Evolutionary conservation across 1,140 invertebrate species (phyloP).

Genomic region (Diachasmimorpha longicaudata): DNA sequence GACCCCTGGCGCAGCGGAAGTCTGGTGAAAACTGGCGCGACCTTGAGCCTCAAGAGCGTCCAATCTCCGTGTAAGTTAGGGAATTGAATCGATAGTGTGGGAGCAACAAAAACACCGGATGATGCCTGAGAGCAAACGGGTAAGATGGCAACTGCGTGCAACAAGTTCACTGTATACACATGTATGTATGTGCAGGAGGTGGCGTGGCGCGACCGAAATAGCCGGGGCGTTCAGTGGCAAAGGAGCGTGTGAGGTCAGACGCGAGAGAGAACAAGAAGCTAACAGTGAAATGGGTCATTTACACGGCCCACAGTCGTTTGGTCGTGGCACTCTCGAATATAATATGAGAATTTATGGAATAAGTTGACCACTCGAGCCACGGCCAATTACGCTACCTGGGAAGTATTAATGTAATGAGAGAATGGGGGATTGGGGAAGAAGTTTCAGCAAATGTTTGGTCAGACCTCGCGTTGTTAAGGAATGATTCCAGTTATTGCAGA

Average conservation of each 20-base stretch:
- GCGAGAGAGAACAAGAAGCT: background rate
- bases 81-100: too few relatives aligned
- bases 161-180: background rate
- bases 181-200: background rate
- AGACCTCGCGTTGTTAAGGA: too few relatives aligned
- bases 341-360: background rate
- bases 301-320: background rate
- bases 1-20: background rate
- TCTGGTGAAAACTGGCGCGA: background rate
- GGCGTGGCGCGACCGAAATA: conserved; percentile 5
- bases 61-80: too few relatives aligned
- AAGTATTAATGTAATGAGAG: background rate
- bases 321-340: background rate
- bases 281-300: background rate
- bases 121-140: background rate
- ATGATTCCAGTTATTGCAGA: too few relatives aligned
- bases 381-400: background rate
- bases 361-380: background rate
- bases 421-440: background rate
- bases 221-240: conserved; percentile 3
- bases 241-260: background rate
- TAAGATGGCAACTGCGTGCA: background rate
- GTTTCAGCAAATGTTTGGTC: too few relatives aligned
- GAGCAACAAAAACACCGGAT: background rate
- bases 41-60: background rate